Base-by-base conservation (phyloP, 2,888 invertebrate genomes). In the Microplitis deprimator region DNA sequence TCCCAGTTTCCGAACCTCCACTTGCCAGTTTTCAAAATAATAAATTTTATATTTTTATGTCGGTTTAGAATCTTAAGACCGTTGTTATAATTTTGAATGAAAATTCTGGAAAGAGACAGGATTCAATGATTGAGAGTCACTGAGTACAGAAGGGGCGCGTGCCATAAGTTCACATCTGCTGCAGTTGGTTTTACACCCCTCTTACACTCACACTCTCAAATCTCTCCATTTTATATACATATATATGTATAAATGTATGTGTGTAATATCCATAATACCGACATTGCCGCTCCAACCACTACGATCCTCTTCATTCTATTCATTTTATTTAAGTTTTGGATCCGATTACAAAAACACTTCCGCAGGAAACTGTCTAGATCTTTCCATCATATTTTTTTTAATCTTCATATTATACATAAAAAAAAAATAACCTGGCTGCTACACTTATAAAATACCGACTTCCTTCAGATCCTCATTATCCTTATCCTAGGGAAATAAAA, bases 321-420 rank as follows among this genome's bases (percentile, higher is more conserved):
- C 40, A 50, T 38, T 61, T 62, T 41, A 61, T 72, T 67, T 73
- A 40, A 62, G 79, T 79, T 80, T 79, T 79, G 78, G 60, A 75
- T 83, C 84, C 82, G 83, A 84, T 86, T 87, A 88, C 85, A 86
- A 86, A 87, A 88, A 87, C 84, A 85, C 84, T 88, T 89, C 89
- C 89, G 88, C 86, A 87, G 89, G 89, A 89, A 89, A 84, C 85
- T 79, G 81, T 79, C 79, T 81, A 83, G 83, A 81, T 83, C 84
- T 83, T 85, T 78, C 83, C 79, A 79, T 79, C 79, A 67, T 76
- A 73, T 77, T 72, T 76, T 29, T 20, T 77, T 64, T 10, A 62
- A 59, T 70, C 68, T 17, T 69, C 69, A 69, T 69, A 8, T 29
- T 16, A 60, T 59, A n/a, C 59, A 60, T 38, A 38, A 29, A 29